Evolutionary conservation across 2,888 invertebrate species (phyloP).

Genomic region (Seira ritae): DNA sequence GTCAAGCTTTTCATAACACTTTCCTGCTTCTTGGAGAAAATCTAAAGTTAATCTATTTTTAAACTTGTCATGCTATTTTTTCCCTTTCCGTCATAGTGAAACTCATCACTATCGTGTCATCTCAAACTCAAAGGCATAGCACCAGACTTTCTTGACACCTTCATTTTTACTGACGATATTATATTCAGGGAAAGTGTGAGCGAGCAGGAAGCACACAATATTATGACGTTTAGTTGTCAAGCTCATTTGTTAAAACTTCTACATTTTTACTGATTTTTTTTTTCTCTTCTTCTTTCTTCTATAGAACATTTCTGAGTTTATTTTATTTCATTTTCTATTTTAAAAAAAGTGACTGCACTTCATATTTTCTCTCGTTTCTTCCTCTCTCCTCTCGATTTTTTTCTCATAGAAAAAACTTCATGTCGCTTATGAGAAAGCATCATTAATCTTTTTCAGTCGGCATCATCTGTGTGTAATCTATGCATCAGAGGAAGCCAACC

Average conservation of each 20-base stretch:
- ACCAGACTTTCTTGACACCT: background rate
- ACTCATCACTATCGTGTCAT: background rate
- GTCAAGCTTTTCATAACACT: too few relatives aligned
- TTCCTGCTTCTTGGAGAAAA: too few relatives aligned
- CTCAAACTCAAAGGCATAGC: constrained; percentile 1
- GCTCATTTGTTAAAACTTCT: constrained; percentile 30
- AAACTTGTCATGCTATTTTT: constrained; percentile 16
- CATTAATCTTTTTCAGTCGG: constrained; percentile 37
- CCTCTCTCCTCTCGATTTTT: background rate
- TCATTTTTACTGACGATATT: background rate
- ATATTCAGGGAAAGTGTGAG: background rate
- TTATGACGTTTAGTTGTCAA: constrained; percentile 32
- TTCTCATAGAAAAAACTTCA: background rate
- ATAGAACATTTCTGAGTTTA: background rate
- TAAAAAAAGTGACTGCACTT: constrained; percentile 6
- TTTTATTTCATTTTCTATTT: constrained; percentile 23
- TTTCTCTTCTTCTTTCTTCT: background rate
- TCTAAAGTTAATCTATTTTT: constrained; percentile 22
- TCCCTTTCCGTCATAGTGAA: background rate
- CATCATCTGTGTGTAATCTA: constrained; percentile 35
- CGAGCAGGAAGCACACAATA: background rate
- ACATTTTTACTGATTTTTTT: background rate
- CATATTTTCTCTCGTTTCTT: constrained; percentile 1
- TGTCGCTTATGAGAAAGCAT: constrained; percentile 28
- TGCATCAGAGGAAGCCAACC: constrained; percentile 19